Evolutionary conservation across 53 echinoderm and acorn worm genomes (phyloP).

Genomic region (Paracentrotus lividus): DNA sequence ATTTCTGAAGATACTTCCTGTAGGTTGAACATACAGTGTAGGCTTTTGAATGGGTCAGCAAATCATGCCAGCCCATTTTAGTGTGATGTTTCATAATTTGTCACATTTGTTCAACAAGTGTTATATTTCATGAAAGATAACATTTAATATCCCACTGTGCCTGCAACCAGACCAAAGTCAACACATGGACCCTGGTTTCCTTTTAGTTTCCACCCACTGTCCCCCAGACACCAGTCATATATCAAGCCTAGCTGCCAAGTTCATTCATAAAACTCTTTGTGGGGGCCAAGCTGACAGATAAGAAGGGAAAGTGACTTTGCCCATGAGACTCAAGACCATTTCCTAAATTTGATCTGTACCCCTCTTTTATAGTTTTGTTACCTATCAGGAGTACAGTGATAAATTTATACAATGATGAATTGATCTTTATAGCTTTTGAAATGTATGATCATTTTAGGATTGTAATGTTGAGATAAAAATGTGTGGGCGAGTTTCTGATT

Average conservation of each 20-base stretch:
- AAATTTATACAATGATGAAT: too few relatives aligned
- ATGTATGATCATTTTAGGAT: too few relatives aligned
- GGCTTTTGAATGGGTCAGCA: neutral
- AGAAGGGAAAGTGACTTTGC: neutral
- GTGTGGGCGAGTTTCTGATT: too few relatives aligned
- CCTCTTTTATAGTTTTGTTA: neutral
- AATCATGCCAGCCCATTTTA: neutral
- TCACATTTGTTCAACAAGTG: neutral
- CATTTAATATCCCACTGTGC: neutral
- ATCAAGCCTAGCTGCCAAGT: neutral
- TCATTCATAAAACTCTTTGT: constrained; percentile 43
- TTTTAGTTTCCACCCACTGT: neutral
- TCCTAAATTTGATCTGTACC: neutral
- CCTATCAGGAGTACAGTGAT: neutral
- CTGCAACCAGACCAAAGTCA: neutral
- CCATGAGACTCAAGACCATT: neutral
- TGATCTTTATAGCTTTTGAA: too few relatives aligned
- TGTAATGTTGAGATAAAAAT: too few relatives aligned
- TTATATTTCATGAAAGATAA: constrained; percentile 12
- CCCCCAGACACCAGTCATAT: constrained; percentile 25
- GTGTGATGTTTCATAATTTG: constrained; percentile 22
- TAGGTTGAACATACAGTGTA: too few relatives aligned
- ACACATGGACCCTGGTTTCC: neutral
- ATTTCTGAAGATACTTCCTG: neutral
- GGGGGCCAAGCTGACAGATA: constrained; percentile 28